Evolutionary conservation across 2,888 invertebrate genomes (phyloP).

Genomic region (Priocnemis perturbator): DNA sequence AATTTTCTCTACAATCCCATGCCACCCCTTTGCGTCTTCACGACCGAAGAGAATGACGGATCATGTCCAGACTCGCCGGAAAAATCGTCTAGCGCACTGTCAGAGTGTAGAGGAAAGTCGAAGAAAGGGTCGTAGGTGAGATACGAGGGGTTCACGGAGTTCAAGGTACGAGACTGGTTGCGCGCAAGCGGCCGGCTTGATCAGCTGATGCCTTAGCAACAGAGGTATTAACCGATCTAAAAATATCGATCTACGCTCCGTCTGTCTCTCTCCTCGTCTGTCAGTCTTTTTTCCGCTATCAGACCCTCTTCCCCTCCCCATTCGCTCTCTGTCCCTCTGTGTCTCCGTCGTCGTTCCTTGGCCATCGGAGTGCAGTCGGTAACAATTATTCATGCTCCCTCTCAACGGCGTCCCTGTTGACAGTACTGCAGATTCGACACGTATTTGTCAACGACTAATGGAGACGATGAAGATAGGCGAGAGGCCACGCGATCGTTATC

Average conservation of each 20-base stretch:
- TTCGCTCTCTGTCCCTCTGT: too few relatives aligned
- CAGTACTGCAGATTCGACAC: slow-evolving; percentile 23
- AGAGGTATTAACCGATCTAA: slow-evolving; percentile 67
- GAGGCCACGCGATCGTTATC: too few relatives aligned
- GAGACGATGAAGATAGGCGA: slow-evolving; percentile 6
- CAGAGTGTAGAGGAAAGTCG: too few relatives aligned
- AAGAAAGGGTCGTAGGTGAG: slow-evolving; percentile 18
- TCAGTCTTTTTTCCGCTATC: background rate
- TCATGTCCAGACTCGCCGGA: too few relatives aligned
- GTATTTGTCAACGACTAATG: slow-evolving; percentile 18
- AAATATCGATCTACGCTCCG: slow-evolving; percentile 42
- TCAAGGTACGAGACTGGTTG: slow-evolving; percentile 44
- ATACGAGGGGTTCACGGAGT: background rate
- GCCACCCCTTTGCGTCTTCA: too few relatives aligned
- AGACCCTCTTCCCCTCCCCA: background rate
- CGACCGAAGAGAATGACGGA: too few relatives aligned
- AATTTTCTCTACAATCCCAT: slow-evolving; percentile 4
- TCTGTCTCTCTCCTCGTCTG: background rate
- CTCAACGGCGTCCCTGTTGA: background rate
- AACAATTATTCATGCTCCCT: slow-evolving; percentile 14
- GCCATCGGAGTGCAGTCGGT: slow-evolving; percentile 39
- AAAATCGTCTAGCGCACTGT: too few relatives aligned
- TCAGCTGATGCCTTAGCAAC: slow-evolving; percentile 75
- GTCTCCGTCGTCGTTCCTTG: background rate
- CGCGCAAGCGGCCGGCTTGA: slow-evolving; percentile 50